Conservation (phyloP, 2,888 invertebrate genomes). For the Drosophila aldrichi region DNA sequence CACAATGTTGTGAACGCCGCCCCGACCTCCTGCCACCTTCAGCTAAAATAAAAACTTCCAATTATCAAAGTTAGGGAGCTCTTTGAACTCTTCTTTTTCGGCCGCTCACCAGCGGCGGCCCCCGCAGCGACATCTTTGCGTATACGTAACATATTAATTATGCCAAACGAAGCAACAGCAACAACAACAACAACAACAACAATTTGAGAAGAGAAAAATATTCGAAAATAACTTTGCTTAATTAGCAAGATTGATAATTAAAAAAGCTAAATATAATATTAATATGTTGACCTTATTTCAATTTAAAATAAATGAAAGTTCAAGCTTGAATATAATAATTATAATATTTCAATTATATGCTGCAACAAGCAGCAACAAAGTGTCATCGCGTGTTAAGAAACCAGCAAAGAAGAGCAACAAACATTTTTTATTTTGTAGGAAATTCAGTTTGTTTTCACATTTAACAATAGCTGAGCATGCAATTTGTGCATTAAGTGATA, state of each 20-base stretch:
- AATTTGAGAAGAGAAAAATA: not conserved
- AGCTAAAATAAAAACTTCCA: conserved; percentile 37
- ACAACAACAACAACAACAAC: conserved; percentile 22
- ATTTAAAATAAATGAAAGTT: conserved; percentile 64
- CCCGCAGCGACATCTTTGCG: conserved; percentile 70
- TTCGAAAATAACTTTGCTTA: conserved; percentile 44
- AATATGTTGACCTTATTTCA: conserved; percentile 40
- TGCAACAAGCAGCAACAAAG: conserved; percentile 26
- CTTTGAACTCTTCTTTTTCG: conserved; percentile 69
- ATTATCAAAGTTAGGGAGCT: conserved; percentile 62
- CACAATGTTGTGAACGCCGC: conserved; percentile 37
- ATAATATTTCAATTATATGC: conserved; percentile 55
- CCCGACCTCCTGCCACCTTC: not conserved
- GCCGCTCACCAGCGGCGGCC: conserved; percentile 52
- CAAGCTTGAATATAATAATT: conserved; percentile 40
- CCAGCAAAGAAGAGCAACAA: conserved; percentile 8
- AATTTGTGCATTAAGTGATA: conserved; percentile 71
- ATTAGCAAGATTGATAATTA: conserved; percentile 67
- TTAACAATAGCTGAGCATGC: conserved; percentile 64
- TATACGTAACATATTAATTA: conserved; percentile 80
- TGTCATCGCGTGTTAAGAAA: conserved; percentile 63
- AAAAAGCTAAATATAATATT: conserved; percentile 38
- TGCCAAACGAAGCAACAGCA: conserved; percentile 38
- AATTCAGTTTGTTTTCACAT: conserved; percentile 59
- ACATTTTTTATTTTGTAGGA: conserved; percentile 41